Evolutionary conservation across 2,797 vertebrate species (phyloP), one percentile per base, ranked within the genome.

Genomic region (Myiotriccus ornatus): DNA sequence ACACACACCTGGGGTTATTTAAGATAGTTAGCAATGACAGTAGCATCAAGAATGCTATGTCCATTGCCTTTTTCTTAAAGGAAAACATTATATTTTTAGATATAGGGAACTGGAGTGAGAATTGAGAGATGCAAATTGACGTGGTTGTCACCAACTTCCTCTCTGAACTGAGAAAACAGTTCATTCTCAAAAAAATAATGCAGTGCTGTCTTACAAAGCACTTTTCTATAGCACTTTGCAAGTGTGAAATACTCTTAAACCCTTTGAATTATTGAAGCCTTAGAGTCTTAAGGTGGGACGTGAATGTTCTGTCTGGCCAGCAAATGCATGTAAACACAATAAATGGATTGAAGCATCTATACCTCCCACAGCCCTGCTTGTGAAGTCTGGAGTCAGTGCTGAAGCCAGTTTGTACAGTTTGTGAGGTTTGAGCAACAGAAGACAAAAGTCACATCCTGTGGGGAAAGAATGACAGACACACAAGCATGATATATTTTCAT

Each of bases 61-160:
- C 52, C 23, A 10, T 35, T 84, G 74, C 44, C 21, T 32, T 63
- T 77, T 70, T 83, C 84, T 53, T 47, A 14, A 88, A 81, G 43
- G 67, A 63, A 81, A 81, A n/a, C 14, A 24, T 68, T 56, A 2
- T 87, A 50, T 75, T 90, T 87, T 92, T 82, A 87, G 75, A 44
- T 65, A 47, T 3, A 28, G 35, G 56, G 64, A 91, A 74, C 76
- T 65, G 62, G 52, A 74, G 20, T 90, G 60, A 65, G 35, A 90
- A 74, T 71, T 70, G 83, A 60, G 64, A 70, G 64, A 68, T 80
- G 41, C 56, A 73, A 88, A 68, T 93, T 77, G 67, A 88, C 0
- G 0, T 57, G 57, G 53, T 64, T 77, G 34, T 60, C 57, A 80
- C 71, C 57, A 71, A 1, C 76, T 95, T 95, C 82, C 87, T 63